A percentile compares a stretch with the other conserved stretches of the same genome.
These are phyloP conservation scores for Ceratotherium simum DNA, from an alignment of 2,113 vertebrate species.

Conservation along the genomic window DNA sequence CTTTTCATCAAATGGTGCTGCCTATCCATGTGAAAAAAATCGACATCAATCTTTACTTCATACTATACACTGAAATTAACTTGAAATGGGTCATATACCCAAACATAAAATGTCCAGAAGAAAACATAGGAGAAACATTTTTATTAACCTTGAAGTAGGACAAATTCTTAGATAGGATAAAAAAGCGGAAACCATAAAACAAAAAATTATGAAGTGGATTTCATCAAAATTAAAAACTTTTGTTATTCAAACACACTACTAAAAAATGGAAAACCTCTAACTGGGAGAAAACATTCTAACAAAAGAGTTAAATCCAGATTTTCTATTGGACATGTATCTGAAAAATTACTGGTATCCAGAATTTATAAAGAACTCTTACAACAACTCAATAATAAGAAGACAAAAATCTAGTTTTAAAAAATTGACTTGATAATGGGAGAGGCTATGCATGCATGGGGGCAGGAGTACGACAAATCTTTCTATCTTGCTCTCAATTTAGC, in stretches of 20 bases:
- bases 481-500: too few species aligned
- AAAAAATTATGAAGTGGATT: not conserved
- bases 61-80: not conserved
- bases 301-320: not conserved
- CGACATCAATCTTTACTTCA: not conserved
- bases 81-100: not conserved
- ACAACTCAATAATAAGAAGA: not conserved
- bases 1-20: not conserved
- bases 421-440: not conserved
- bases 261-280: not conserved
- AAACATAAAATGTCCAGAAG: not conserved
- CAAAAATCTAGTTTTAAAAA: not conserved
- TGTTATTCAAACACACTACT: not conserved
- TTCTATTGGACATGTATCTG: not conserved
- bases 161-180: not conserved
- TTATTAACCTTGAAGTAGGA: not conserved
- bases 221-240: not conserved
- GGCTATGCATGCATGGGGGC: too few species aligned
- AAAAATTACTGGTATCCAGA: not conserved
- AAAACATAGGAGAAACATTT: not conserved
- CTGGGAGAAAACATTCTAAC: not conserved
- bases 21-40: not conserved
- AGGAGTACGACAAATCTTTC: not conserved
- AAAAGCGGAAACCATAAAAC: not conserved
- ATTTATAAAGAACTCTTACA: not conserved